Conservation (phyloP, 2,797 vertebrate genomes). For the Amblyopsis hoosieri region DNA sequence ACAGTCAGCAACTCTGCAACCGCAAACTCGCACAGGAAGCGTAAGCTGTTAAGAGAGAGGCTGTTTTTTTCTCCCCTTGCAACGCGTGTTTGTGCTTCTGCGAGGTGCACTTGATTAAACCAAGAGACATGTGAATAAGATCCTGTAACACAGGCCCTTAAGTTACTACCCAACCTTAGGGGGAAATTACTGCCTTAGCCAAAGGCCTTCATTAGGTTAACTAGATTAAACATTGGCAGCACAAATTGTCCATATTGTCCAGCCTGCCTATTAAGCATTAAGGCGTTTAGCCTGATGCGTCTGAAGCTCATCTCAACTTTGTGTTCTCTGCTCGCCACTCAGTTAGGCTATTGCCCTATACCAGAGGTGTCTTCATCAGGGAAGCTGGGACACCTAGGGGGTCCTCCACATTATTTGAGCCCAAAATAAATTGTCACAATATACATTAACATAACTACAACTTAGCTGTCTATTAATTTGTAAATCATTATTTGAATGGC, state of each 20-base stretch:
- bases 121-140: constrained; percentile 45
- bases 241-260: constrained; percentile 63
- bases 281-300: constrained; percentile 64
- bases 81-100: constrained; percentile 37
- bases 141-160: constrained; percentile 39
- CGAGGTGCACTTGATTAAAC: constrained; percentile 60
- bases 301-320: constrained; percentile 52
- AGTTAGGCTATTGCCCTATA: background rate
- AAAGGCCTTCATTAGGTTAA: constrained; percentile 51
- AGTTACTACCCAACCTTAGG: constrained; percentile 43
- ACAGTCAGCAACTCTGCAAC: constrained; percentile 79
- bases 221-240: constrained; percentile 54
- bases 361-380: too few relatives aligned
- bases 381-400: too few relatives aligned
- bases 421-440: too few relatives aligned
- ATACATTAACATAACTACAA: too few relatives aligned
- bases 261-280: constrained; percentile 50
- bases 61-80: constrained; percentile 49
- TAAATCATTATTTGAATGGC: too few relatives aligned
- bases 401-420: too few relatives aligned
- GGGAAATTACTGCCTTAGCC: constrained; percentile 45
- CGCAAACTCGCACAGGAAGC: constrained; percentile 71
- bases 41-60: constrained; percentile 69
- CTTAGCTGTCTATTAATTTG: too few relatives aligned
- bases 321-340: constrained; percentile 45